These are phyloP conservation scores for Trachelus tabidus DNA, from an alignment of 2,888 invertebrate species.

Conservation along the genomic window DNA sequence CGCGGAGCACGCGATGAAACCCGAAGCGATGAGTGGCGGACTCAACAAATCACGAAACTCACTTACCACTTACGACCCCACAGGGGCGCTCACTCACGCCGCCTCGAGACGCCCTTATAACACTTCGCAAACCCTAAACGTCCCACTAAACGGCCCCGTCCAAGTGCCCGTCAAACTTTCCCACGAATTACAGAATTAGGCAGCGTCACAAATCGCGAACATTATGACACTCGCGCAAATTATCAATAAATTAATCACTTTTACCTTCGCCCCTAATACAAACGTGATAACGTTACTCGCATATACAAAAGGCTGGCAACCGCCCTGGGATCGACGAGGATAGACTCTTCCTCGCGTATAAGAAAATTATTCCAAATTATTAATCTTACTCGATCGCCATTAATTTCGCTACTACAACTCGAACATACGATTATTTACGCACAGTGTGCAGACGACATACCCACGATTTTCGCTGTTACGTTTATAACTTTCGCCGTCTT, in stretches of 20 bases:
- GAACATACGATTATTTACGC: background rate
- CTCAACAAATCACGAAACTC: constrained; percentile 48
- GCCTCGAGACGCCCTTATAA: background rate
- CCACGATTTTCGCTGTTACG: background rate
- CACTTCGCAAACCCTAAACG: constrained; percentile 19
- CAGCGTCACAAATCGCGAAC: background rate
- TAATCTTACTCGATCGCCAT: background rate
- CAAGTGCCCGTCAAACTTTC: constrained; percentile 22
- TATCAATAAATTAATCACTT: background rate
- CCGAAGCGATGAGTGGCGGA: constrained; percentile 32
- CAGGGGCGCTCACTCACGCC: constrained; percentile 23
- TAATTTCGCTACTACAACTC: background rate
- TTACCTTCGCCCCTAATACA: background rate
- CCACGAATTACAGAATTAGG: constrained; percentile 37
- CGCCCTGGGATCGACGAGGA: background rate
- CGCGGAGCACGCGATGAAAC: constrained; percentile 22
- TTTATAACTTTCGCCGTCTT: background rate
- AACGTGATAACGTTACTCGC: background rate
- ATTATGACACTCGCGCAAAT: background rate
- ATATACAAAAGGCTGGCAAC: background rate
- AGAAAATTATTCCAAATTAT: background rate
- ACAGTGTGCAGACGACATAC: background rate
- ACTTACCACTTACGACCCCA: constrained; percentile 37
- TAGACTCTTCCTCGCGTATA: background rate
- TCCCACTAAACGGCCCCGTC: constrained; percentile 17